phyloP scores from a whole-genome alignment of 1,140 invertebrate species.

The Lordiphosa collinella region DNA sequence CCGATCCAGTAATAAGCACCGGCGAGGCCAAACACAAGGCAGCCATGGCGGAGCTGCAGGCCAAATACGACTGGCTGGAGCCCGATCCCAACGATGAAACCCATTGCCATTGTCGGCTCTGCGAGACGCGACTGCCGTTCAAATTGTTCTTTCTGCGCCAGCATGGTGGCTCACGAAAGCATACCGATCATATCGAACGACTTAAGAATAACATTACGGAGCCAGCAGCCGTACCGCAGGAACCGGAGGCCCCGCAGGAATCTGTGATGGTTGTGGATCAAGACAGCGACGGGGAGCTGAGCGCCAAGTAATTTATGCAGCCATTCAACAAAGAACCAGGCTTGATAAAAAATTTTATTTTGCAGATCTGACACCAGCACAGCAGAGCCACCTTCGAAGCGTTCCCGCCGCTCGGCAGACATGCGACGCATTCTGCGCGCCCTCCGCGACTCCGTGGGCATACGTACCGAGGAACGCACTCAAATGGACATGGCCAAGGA shows the following conservation, averaged over 20 bases:
- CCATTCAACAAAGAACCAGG: background rate
- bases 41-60: conserved; percentile 54
- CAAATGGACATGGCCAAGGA: conserved; percentile 59
- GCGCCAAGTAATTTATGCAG: conserved; percentile 26
- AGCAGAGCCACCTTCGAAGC: conserved; percentile 38
- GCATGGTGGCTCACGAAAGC: conserved; percentile 52
- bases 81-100: conserved; percentile 55
- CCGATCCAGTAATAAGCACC: conserved; percentile 9
- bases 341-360: background rate
- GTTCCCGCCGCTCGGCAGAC: conserved; percentile 37
- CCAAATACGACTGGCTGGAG: conserved; percentile 56
- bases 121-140: conserved; percentile 51
- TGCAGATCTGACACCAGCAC: conserved; percentile 49
- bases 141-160: conserved; percentile 56
- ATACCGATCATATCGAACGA: conserved; percentile 31
- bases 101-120: conserved; percentile 45
- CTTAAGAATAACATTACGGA: background rate
- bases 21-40: conserved; percentile 52
- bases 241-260: conserved; percentile 3
- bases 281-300: conserved; percentile 47
- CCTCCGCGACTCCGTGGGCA: conserved; percentile 41
- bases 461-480: conserved; percentile 36
- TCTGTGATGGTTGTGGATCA: conserved; percentile 22
- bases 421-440: conserved; percentile 42
- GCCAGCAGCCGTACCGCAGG: background rate